These are phyloP conservation scores for Andrena flavipes DNA, from an alignment of 2,888 invertebrate species.

Conservation along the genomic window DNA sequence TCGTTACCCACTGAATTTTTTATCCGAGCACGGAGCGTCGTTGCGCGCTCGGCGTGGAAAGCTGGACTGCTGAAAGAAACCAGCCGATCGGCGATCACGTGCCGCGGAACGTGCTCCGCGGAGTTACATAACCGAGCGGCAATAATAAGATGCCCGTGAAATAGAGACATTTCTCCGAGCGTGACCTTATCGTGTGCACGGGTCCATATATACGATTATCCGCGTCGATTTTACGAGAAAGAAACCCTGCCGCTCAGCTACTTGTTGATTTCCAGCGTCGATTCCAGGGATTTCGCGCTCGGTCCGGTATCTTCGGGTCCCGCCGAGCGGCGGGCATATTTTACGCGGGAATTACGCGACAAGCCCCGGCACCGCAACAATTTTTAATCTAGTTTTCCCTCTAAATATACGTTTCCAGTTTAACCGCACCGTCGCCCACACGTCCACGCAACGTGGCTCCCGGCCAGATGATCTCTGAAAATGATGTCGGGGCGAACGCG, in stretches of 20 bases:
- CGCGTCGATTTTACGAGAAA: slow-evolving; percentile 15
- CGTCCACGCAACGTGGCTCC: slow-evolving; percentile 29
- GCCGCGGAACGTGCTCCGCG: background rate
- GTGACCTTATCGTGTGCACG: slow-evolving; percentile 11
- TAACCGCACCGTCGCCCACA: slow-evolving; percentile 2
- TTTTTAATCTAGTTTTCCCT: slow-evolving; percentile 28
- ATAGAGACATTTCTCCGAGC: slow-evolving; percentile 23
- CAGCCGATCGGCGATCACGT: background rate
- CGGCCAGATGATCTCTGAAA: slow-evolving; percentile 40
- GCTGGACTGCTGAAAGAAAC: background rate
- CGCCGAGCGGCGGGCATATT: background rate
- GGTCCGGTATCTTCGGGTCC: background rate
- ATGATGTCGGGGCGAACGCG: slow-evolving; percentile 38
- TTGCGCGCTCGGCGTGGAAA: slow-evolving; percentile 16
- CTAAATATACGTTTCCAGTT: slow-evolving; percentile 38
- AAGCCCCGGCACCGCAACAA: background rate
- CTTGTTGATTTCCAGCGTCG: slow-evolving; percentile 46
- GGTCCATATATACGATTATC: background rate
- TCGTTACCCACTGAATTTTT: slow-evolving; percentile 70
- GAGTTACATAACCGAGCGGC: slow-evolving; percentile 21
- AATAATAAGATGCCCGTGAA: slow-evolving; percentile 35
- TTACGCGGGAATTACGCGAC: background rate
- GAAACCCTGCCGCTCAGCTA: slow-evolving; percentile 34
- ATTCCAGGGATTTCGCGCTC: slow-evolving; percentile 4
- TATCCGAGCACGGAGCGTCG: slow-evolving; percentile 26